A percentile compares a stretch with the other conserved stretches of the same genome.
Conservation (phyloP, 2,113 vertebrate species). For the Neofelis nebulosa region DNA sequence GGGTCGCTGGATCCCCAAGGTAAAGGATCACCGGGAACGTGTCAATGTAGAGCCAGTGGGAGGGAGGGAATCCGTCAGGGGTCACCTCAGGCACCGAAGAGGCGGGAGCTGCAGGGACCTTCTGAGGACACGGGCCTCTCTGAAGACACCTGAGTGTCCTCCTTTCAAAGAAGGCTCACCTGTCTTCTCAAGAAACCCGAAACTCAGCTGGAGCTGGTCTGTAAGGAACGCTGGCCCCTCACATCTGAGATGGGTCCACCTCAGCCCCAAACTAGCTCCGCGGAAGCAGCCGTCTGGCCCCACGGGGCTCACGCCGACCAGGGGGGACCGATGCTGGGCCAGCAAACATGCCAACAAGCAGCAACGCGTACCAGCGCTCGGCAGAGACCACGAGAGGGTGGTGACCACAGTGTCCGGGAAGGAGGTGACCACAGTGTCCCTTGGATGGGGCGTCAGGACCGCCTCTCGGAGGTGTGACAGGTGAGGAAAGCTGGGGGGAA, state of each 20-base stretch:
- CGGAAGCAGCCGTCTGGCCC: neutral
- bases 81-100: neutral
- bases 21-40: neutral
- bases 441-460: accelerated
- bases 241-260: too few relatives aligned
- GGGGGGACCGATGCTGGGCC: neutral
- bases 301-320: accelerated
- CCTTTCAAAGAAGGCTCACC: accelerated
- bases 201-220: accelerated
- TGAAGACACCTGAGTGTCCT: neutral
- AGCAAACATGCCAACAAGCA: neutral
- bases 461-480: neutral
- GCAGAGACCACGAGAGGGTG: neutral
- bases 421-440: too few relatives aligned
- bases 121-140: neutral
- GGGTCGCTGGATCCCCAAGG: neutral
- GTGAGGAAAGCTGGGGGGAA: too few relatives aligned
- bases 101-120: neutral
- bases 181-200: accelerated
- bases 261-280: neutral
- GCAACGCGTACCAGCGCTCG: accelerated
- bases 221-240: neutral
- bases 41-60: accelerated
- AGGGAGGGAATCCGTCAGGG: neutral
- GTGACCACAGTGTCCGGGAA: accelerated